Evolutionary conservation across 2,113 vertebrate species (phyloP).

Genomic region (Dolichotis patagonum): DNA sequence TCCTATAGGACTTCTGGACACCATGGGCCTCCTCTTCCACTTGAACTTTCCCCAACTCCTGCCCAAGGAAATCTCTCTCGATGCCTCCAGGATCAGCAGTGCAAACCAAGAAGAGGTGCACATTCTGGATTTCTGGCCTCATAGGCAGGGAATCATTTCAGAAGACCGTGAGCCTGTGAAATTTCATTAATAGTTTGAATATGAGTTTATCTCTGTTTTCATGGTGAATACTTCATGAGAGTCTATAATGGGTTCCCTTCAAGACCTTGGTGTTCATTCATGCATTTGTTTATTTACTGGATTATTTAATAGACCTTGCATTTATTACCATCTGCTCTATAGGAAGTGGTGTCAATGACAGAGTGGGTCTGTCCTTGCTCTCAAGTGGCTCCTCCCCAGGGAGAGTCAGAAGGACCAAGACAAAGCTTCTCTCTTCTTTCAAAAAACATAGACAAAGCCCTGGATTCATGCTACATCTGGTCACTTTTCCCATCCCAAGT

Average conservation of each 20-base stretch:
- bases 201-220: not conserved
- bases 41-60: too few relatives aligned
- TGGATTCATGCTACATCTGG: not conserved
- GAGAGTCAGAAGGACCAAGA: not conserved
- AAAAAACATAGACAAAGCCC: not conserved
- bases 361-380: not conserved
- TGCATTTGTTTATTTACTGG: not conserved
- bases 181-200: not conserved
- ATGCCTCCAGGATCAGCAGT: not conserved
- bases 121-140: not conserved
- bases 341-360: accelerated
- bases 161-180: not conserved
- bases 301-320: not conserved
- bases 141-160: not conserved
- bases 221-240: not conserved
- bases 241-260: not conserved
- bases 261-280: not conserved
- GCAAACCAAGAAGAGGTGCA: not conserved
- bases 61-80: not conserved
- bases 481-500: not conserved
- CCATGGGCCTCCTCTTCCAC: not conserved
- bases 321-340: not conserved
- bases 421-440: not conserved
- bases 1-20: not conserved
- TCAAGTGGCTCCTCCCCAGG: not conserved